Conservation (phyloP, 2,888 invertebrate genomes). For the Pyrrhosoma nymphula region DNA sequence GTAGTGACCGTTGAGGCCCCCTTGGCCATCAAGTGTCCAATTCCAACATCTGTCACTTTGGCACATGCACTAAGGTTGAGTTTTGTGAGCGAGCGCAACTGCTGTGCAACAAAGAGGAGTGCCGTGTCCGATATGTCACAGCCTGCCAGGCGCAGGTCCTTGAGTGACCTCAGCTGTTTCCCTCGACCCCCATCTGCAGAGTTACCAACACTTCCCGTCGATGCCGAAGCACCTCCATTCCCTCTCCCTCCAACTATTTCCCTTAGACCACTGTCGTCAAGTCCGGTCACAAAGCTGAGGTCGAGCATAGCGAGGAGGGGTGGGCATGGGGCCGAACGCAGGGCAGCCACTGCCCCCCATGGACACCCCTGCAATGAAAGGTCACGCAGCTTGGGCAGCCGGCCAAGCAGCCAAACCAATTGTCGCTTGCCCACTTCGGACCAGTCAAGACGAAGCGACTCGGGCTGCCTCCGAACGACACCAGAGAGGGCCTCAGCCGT, state of each 20-base stretch:
- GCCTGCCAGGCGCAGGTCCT: slow-evolving; percentile 88
- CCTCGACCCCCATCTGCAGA: slow-evolving; percentile 83
- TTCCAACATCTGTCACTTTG: slow-evolving; percentile 93
- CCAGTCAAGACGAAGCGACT: slow-evolving; percentile 91
- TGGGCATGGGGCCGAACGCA: slow-evolving; percentile 90
- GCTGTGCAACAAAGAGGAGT: slow-evolving; percentile 75
- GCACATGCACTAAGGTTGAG: slow-evolving; percentile 85
- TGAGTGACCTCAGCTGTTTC: slow-evolving; percentile 88
- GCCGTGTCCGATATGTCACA: slow-evolving; percentile 95
- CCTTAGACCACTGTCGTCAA: slow-evolving; percentile 90
- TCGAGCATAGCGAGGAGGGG: slow-evolving; percentile 86
- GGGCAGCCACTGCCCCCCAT: slow-evolving; percentile 88
- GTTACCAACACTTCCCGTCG: slow-evolving; percentile 90
- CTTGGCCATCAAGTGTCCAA: slow-evolving; percentile 90
- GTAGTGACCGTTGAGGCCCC: slow-evolving; percentile 83
- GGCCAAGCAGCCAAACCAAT: slow-evolving; percentile 93
- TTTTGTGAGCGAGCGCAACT: slow-evolving; percentile 30
- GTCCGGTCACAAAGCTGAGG: slow-evolving; percentile 91
- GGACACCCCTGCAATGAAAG: slow-evolving; percentile 87
- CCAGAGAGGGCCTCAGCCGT: slow-evolving; percentile 88
- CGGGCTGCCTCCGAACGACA: slow-evolving; percentile 93
- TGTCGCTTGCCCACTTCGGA: slow-evolving; percentile 92
- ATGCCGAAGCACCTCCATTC: slow-evolving; percentile 79
- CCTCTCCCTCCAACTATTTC: slow-evolving; percentile 85
- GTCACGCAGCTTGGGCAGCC: slow-evolving; percentile 90